Conservation (phyloP, 1,140 invertebrate species). For the Scaptomyza pallida region DNA sequence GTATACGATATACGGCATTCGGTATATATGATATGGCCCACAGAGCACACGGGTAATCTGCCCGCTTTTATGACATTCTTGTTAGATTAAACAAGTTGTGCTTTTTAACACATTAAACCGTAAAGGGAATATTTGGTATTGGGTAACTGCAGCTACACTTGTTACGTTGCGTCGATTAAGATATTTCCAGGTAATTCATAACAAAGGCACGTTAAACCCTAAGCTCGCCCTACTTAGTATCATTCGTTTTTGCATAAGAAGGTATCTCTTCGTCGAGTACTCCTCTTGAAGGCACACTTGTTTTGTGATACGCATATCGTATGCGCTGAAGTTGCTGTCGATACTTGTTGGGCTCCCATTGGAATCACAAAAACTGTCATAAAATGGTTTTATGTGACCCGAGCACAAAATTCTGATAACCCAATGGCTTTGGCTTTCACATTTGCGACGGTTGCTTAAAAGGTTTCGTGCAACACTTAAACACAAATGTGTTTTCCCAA, state of each 20-base stretch:
- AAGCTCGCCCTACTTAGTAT: too few species aligned
- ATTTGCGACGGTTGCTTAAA: conserved; percentile 15
- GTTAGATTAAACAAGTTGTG: conserved; percentile 33
- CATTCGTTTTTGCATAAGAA: too few species aligned
- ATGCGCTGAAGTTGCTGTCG: conserved; percentile 10
- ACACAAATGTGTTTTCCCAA: too few species aligned
- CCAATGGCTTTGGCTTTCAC: conserved; percentile 5
- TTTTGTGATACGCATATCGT: not conserved
- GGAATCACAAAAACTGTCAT: conserved; percentile 34
- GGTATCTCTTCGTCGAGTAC: not conserved
- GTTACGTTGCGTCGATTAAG: too few species aligned
- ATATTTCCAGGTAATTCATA: too few species aligned
- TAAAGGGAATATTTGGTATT: not conserved
- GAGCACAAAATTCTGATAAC: conserved; percentile 15
- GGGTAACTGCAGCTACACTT: not conserved
- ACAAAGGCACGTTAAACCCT: too few species aligned
- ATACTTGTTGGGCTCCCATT: conserved; percentile 20
- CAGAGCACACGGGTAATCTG: conserved; percentile 13
- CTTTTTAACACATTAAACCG: not conserved
- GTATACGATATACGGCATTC: not conserved
- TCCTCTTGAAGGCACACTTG: too few species aligned
- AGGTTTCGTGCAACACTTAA: too few species aligned
- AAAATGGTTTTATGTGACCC: conserved; percentile 42
- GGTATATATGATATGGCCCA: not conserved
- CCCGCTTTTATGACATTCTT: conserved; percentile 32